Evolutionary conservation across 1,140 invertebrate species (phyloP), one percentile per base, ranked within the genome.

Genomic region (Drosophila sechellia): DNA sequence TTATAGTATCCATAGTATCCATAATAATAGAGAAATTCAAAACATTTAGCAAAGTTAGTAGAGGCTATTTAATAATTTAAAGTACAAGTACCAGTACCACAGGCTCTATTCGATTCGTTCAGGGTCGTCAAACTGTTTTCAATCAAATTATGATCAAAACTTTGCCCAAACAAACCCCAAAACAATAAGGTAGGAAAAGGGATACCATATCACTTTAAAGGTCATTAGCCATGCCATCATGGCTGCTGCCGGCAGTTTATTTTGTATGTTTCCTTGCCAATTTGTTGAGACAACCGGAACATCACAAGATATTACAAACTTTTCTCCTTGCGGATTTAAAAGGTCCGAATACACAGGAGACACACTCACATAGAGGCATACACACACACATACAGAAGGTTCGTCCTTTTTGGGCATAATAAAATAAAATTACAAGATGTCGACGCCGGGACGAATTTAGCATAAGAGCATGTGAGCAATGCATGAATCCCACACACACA

Each of bases 371-470:
- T 12, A 25, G 0, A 8, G 1, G 6, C 27, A 27, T 6, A 27
- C 27, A 31, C 5, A 31, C 6, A 31, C 27, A 31, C 31, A 10
- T 31, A 31, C 31, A 31, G 3, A 1, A 5, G 31, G 39, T 27
- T 39, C 58, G 56, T 85, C 66, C 53, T 48, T 68, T 42, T 63
- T 59, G 53, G 53, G 52, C 40, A 48, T 81, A 77, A 85, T 86
- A 86, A 86, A 85, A 85, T 86, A 70, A 77, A 77, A 85, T 78
- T 86, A 78, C 81, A 68, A 86, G 69, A 72, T 77, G 79, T 81
- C 58, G 61, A 68, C 81, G 54, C 45, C 52, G 53, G 59, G 35
- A 20, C 31, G 61, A 81, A 45, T 57, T 55, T 61, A 64, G 54
- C 77, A 79, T 83, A 39, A 35, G 63, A 37, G 61, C 39, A 61